Percentiles rank a stretch among this genome's conserved stretches.
These are phyloP conservation scores for Diaperis boleti DNA, from an alignment of 2,888 invertebrate species.

Conservation along the genomic window DNA sequence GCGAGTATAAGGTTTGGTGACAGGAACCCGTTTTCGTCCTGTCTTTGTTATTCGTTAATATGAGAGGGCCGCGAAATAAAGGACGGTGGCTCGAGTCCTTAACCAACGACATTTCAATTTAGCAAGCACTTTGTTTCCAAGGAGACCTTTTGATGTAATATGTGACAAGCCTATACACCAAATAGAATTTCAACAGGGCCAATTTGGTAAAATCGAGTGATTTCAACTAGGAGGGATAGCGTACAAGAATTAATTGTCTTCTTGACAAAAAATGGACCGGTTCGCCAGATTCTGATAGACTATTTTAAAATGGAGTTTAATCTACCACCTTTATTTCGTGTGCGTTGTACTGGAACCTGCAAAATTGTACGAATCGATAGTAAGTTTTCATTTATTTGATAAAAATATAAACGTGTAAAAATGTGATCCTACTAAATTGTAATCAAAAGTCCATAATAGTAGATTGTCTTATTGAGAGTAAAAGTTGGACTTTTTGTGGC, in stretches of 20 bases:
- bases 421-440: no score
- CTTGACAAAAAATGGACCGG: no score
- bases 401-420: no score
- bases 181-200: constrained; percentile 42
- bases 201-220: constrained; percentile 34
- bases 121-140: constrained; percentile 44
- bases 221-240: constrained; percentile 24
- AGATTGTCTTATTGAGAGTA: no score
- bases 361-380: no score
- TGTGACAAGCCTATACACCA: constrained; percentile 42
- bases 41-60: constrained; percentile 37
- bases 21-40: constrained; percentile 20
- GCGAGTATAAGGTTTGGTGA: constrained; percentile 17
- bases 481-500: no score
- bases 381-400: no score
- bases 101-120: constrained; percentile 45
- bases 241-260: constrained; percentile 26
- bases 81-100: constrained; percentile 34
- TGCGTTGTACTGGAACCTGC: no score
- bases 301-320: no score
- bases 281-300: no score
- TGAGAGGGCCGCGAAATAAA: constrained; percentile 32
- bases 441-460: no score
- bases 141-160: constrained; percentile 45
- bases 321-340: no score